phyloP scores from a whole-genome alignment of 92 coral and sea anemone genomes.

The Epizoanthus ramosus region DNA sequence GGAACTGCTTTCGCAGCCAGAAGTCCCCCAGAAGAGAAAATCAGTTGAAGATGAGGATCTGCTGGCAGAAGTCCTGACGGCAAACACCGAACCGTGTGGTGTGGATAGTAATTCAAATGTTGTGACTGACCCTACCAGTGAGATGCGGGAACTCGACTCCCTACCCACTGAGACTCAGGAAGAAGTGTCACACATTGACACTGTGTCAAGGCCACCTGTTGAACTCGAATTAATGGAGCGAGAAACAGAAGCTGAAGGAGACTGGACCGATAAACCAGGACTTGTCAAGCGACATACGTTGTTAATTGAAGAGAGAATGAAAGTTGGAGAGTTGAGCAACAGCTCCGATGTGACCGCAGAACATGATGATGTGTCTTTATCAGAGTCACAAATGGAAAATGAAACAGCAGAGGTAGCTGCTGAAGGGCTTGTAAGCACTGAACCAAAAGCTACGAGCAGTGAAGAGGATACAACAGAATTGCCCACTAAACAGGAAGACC shows the following conservation, averaged over 20 bases:
- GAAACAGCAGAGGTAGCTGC: neutral
- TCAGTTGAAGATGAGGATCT: neutral
- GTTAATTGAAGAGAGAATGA: slow-evolving; percentile 57
- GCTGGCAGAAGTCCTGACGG: neutral
- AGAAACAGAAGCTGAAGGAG: slow-evolving; percentile 8
- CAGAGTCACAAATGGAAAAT: slow-evolving; percentile 11
- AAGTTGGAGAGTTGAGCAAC: slow-evolving; percentile 29
- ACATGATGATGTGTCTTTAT: slow-evolving; percentile 6
- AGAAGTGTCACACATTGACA: neutral
- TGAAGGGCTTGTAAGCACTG: slow-evolving; percentile 12
- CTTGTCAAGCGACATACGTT: slow-evolving; percentile 66
- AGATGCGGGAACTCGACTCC: slow-evolving; percentile 12
- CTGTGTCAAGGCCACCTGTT: neutral
- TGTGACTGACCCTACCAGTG: slow-evolving; percentile 4
- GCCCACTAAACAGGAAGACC: neutral
- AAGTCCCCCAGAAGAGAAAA: slow-evolving; percentile 3
- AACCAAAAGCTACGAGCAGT: neutral
- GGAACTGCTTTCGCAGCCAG: neutral
- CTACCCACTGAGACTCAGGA: neutral
- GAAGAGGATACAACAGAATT: neutral
- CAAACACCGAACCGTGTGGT: neutral
- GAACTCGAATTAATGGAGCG: slow-evolving; percentile 7
- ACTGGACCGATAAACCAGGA: slow-evolving; percentile 40
- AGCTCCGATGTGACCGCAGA: neutral
- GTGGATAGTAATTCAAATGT: slow-evolving; percentile 9